A percentile compares a stretch with the other conserved stretches of the same genome.
phyloP scores from a whole-genome alignment of 2,113 vertebrate species.

The Pygathrix nemaeus region DNA sequence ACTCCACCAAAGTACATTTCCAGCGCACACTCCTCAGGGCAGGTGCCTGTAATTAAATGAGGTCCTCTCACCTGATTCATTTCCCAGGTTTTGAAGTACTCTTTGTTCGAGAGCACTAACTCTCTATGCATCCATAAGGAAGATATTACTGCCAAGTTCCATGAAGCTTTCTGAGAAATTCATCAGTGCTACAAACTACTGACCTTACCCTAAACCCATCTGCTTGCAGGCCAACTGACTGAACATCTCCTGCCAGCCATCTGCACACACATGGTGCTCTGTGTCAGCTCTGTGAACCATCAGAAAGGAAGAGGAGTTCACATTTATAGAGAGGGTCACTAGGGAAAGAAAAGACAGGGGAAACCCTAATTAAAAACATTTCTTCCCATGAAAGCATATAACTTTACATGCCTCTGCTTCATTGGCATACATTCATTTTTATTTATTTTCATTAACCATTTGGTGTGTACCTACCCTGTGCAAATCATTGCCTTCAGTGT shows the following conservation, averaged over 20 bases:
- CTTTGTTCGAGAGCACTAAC: background rate
- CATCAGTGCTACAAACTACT: constrained; percentile 89
- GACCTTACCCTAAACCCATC: constrained; percentile 98
- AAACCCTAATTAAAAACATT: constrained; percentile 63
- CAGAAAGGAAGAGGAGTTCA: constrained; percentile 84
- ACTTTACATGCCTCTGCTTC: background rate
- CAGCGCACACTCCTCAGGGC: background rate
- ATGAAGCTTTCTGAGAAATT: constrained; percentile 66
- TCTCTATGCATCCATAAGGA: background rate
- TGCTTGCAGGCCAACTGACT: constrained; percentile 94
- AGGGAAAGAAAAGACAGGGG: constrained; percentile 25
- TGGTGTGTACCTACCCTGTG: background rate
- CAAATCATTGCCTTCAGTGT: background rate
- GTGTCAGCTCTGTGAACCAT: constrained; percentile 89
- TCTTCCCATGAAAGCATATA: background rate
- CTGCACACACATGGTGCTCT: constrained; percentile 92
- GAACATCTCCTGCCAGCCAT: constrained; percentile 92
- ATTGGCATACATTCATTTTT: background rate
- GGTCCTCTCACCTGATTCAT: constrained; percentile 5
- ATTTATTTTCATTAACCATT: background rate
- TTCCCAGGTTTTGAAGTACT: background rate
- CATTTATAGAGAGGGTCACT: constrained; percentile 89
- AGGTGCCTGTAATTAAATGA: constrained; percentile 49
- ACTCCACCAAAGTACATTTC: background rate
- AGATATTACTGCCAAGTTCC: background rate